Evolutionary conservation across 2,797 vertebrate species (phyloP).

Genomic region (Morelia viridis): DNA sequence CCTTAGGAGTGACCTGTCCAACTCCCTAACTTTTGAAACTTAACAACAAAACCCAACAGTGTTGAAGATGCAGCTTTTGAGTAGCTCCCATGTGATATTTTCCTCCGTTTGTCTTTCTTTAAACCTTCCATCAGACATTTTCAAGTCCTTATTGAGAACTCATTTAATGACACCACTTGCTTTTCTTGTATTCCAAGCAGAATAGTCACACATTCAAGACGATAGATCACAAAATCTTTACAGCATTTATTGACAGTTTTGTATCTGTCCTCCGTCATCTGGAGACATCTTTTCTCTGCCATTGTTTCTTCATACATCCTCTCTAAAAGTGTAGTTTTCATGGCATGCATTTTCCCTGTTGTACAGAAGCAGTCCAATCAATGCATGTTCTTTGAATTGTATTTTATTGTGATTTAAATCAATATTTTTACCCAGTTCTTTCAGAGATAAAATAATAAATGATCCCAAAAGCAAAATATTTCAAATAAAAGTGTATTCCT

Average conservation of each 20-base stretch:
- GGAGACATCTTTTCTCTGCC: background rate
- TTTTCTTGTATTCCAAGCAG: background rate
- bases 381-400: background rate
- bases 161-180: background rate
- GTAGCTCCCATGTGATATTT: background rate
- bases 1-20: background rate
- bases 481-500: background rate
- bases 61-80: background rate
- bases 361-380: background rate
- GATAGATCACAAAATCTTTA: background rate
- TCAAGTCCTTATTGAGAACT: background rate
- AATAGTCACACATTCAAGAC: background rate
- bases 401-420: conserved; percentile 5
- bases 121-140: background rate
- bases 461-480: background rate
- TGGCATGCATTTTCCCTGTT: background rate
- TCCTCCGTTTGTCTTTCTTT: background rate
- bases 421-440: background rate
- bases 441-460: background rate
- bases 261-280: background rate
- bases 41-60: background rate
- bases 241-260: background rate
- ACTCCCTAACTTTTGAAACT: background rate
- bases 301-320: background rate
- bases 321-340: background rate